Percentiles rank a stretch among this genome's conserved stretches.
Conservation (phyloP, 2,113 vertebrate species). For the Dunckerocampus dactyliophorus region DNA sequence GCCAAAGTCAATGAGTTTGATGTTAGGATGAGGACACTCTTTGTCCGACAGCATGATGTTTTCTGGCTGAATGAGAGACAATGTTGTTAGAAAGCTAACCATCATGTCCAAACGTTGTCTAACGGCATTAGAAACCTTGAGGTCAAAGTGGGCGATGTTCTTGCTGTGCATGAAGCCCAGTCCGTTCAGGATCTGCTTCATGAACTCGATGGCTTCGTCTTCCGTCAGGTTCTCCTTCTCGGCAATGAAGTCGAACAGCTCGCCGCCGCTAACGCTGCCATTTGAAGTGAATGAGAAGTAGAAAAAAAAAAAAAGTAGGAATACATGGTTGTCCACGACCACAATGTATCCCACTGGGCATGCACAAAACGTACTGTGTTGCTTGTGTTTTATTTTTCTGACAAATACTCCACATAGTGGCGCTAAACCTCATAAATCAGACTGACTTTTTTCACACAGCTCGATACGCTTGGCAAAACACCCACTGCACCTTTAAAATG, state of each 20-base stretch:
- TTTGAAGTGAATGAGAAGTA: neutral
- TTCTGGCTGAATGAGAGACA: slow-evolving; percentile 70
- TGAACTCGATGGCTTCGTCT: slow-evolving; percentile 74
- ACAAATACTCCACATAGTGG: too few species aligned
- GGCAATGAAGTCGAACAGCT: slow-evolving; percentile 82
- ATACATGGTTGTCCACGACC: too few species aligned
- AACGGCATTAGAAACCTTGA: slow-evolving; percentile 58
- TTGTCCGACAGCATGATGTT: slow-evolving; percentile 79
- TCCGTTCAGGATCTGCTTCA: slow-evolving; percentile 74
- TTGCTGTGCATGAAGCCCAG: slow-evolving; percentile 69
- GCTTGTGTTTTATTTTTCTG: too few species aligned
- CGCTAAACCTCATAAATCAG: too few species aligned
- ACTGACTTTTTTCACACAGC: too few species aligned
- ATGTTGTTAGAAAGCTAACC: too few species aligned
- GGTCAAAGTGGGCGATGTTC: slow-evolving; percentile 74
- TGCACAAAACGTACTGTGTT: too few species aligned
- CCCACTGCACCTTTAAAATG: neutral
- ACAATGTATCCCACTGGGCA: too few species aligned
- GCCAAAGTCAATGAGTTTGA: slow-evolving; percentile 80
- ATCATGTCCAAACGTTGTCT: neutral
- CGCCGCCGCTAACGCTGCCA: slow-evolving; percentile 69
- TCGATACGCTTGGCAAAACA: too few species aligned
- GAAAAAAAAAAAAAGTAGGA: too few species aligned
- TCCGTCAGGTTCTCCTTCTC: slow-evolving; percentile 77
- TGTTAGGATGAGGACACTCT: slow-evolving; percentile 44